Conservation (phyloP, 2,113 vertebrate species). For the Tilapia sparmanii region DNA sequence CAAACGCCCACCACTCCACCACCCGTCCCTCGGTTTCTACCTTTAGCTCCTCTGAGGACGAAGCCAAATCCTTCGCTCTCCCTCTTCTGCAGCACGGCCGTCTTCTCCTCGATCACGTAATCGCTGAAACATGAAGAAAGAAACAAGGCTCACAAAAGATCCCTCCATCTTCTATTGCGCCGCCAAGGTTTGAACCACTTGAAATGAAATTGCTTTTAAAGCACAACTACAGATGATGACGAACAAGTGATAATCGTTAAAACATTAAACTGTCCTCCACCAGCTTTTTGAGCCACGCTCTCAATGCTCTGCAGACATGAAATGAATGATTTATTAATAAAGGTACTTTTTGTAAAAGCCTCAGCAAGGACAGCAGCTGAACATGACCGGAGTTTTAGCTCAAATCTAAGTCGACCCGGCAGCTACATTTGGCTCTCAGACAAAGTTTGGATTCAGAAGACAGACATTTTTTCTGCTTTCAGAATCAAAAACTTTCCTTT, state of each 20-base stretch:
- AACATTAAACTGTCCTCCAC: not conserved
- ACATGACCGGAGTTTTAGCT: not conserved
- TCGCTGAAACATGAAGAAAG: slow-evolving; percentile 32
- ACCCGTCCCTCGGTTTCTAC: slow-evolving; percentile 12
- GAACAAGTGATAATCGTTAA: not conserved
- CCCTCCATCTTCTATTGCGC: not conserved
- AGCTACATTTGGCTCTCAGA: not conserved
- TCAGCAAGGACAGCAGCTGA: not conserved
- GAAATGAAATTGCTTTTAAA: not conserved
- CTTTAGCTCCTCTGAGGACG: slow-evolving; percentile 70
- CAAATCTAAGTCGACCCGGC: not conserved
- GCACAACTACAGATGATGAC: not conserved
- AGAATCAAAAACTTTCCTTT: not conserved
- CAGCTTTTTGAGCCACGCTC: not conserved
- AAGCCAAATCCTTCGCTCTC: slow-evolving; percentile 71
- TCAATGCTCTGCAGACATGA: not conserved
- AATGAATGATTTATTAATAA: not conserved
- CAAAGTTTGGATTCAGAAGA: not conserved
- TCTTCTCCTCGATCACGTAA: slow-evolving; percentile 71
- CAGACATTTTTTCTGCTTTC: not conserved
- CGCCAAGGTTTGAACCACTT: not conserved
- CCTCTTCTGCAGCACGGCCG: slow-evolving; percentile 66
- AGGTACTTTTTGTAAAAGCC: not conserved
- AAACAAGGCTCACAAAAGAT: not conserved
- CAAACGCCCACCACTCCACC: slow-evolving; percentile 5